Conservation (phyloP, 2,888 invertebrate species). For the Branchellion lobata region DNA sequence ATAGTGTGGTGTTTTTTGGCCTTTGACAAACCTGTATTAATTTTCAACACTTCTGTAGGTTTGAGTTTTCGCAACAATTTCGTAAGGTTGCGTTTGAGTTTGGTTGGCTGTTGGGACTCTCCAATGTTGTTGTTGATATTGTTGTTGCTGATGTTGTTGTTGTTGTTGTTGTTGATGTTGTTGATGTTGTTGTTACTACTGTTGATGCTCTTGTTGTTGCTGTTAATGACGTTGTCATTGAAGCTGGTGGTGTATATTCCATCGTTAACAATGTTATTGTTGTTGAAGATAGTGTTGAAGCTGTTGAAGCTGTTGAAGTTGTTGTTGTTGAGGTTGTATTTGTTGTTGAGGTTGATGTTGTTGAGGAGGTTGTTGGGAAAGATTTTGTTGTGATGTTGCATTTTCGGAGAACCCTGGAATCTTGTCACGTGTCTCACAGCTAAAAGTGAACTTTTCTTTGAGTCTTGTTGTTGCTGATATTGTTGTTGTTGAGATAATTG, state of each 20-base stretch:
- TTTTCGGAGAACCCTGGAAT: background rate
- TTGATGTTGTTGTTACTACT: background rate
- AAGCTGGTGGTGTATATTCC: background rate
- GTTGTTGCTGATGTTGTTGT: background rate
- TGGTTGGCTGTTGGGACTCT: background rate
- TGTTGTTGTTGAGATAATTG: background rate
- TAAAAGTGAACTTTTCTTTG: background rate
- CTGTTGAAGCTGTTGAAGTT: background rate
- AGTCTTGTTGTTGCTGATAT: background rate
- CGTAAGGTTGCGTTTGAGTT: background rate
- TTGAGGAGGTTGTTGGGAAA: too few species aligned
- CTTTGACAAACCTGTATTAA: too few species aligned
- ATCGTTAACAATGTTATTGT: background rate
- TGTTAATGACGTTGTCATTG: background rate
- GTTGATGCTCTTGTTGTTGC: background rate
- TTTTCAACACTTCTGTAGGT: background rate
- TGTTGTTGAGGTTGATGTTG: background rate
- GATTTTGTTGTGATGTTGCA: background rate
- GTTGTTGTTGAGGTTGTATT: background rate
- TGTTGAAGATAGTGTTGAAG: background rate
- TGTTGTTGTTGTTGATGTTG: background rate
- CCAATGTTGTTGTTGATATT: background rate
- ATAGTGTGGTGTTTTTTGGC: too few species aligned
- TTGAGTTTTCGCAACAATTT: background rate
- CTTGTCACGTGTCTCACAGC: background rate